Conservation (phyloP, 2,888 invertebrate genomes). For the Spodoptera littoralis region DNA sequence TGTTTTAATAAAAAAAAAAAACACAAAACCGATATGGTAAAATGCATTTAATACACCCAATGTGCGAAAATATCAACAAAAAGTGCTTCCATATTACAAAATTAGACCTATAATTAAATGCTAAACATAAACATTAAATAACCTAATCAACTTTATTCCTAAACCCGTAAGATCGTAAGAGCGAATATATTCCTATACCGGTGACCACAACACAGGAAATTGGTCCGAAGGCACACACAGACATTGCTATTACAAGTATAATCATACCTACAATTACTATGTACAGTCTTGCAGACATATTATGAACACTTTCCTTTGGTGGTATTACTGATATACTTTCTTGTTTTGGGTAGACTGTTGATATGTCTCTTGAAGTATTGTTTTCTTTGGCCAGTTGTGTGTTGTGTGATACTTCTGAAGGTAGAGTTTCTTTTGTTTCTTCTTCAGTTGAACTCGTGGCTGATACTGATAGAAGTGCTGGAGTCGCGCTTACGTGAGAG, state of each 20-base stretch:
- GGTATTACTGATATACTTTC: constrained; percentile 7
- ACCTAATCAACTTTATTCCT: constrained; percentile 36
- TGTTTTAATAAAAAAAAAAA: no score
- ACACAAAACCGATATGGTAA: no score
- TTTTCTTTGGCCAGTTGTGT: background rate
- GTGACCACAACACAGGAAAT: constrained; percentile 63
- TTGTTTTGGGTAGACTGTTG: background rate
- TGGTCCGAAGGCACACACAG: constrained; percentile 68
- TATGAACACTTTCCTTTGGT: no score
- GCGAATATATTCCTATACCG: constrained; percentile 54
- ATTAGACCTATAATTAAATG: no score
- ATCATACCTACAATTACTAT: constrained; percentile 64
- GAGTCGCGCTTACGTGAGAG: constrained; percentile 67
- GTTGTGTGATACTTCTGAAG: background rate
- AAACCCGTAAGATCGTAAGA: constrained; percentile 40
- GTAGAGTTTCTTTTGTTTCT: background rate
- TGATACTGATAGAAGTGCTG: constrained; percentile 65
- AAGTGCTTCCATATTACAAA: no score
- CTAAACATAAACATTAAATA: no score
- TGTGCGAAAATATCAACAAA: no score
- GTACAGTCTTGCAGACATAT: constrained; percentile 53
- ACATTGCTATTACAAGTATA: constrained; percentile 66
- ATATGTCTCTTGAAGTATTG: background rate
- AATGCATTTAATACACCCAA: no score
- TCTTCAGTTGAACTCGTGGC: constrained; percentile 31